Base-by-base conservation (phyloP, 2,797 vertebrate genomes). In the Sebastes minor region DNA sequence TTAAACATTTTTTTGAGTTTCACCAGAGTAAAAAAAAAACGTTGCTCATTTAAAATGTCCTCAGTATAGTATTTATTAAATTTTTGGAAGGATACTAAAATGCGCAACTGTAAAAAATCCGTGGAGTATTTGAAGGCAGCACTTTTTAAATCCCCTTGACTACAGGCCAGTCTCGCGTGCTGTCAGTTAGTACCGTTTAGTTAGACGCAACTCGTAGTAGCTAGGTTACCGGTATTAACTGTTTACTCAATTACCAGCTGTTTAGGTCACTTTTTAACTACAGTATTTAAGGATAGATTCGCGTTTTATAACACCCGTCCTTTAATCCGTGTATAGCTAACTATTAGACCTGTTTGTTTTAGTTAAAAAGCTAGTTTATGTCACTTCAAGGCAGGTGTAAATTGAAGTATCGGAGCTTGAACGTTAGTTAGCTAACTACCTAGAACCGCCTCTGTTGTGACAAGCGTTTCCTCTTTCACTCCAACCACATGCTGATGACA, bases 381-480 rank as follows among this genome's bases (percentile, higher is more conserved):
- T 38, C 14, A 35, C 61, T 12, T 68, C 33, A 46, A 7, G 16
- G 42, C 42, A 63, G 32, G 49, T 76, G 65, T 28, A 20, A 8
- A 9, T 61, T 22, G 6, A n/a, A 69, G 27, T 38, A 13, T 49
- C 13, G 5, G 25, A 69, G 46, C 6, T 16, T 22, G 77, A 61
- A 33, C 22, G 49, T 71, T 25, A 63, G 30, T 71, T 23, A 60
- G 30, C 18, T 42, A 20, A 53, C 28, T 14, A 18, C 22, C 5
- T 20, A 64, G 59, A 67, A 25, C 84, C 81, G 66, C 66, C 67
- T 35, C 63, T 73, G 72, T 82, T 83, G 60, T 20, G 42, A 79
- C 49, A 27, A 82, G 71, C 49, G 27, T 71, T 93, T 94, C 92
- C 93, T 91, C 90, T 90, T 86, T 78, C 27, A 25, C 55, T 46